These are phyloP conservation scores for Unio pictorum DNA, from an alignment of 2,888 invertebrate genomes.

Conservation along the genomic window DNA sequence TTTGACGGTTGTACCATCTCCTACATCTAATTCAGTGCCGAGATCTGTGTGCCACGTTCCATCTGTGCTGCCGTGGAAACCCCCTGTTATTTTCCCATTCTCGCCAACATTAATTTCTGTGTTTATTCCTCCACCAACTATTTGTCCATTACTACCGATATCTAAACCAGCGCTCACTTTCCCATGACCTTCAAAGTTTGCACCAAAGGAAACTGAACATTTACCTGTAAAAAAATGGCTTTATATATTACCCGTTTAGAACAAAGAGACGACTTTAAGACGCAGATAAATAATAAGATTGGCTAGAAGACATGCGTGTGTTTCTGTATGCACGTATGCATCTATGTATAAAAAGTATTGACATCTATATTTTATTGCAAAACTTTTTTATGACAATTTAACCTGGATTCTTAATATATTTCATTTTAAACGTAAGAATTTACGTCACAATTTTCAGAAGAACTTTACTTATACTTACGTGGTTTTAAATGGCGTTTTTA, in stretches of 20 bases:
- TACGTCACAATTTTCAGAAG: too few species aligned
- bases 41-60: conserved; percentile 1
- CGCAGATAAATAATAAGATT: too few species aligned
- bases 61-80: conserved; percentile 1
- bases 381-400: too few species aligned
- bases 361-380: too few species aligned
- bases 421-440: too few species aligned
- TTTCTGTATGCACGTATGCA: too few species aligned
- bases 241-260: not conserved
- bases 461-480: too few species aligned
- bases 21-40: conserved; percentile 4
- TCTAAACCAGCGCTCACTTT: conserved; percentile 2
- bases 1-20: not conserved
- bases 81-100: not conserved
- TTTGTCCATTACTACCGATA: conserved; percentile 1
- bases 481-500: too few species aligned
- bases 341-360: too few species aligned
- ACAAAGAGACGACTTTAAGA: too few species aligned
- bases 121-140: not conserved
- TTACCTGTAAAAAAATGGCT: not conserved
- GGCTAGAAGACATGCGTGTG: too few species aligned
- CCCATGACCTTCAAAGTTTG: not conserved
- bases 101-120: not conserved
- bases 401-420: too few species aligned
- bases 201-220: not conserved